Conservation (phyloP, 2,888 invertebrate species). For the Malacosoma neustria region DNA sequence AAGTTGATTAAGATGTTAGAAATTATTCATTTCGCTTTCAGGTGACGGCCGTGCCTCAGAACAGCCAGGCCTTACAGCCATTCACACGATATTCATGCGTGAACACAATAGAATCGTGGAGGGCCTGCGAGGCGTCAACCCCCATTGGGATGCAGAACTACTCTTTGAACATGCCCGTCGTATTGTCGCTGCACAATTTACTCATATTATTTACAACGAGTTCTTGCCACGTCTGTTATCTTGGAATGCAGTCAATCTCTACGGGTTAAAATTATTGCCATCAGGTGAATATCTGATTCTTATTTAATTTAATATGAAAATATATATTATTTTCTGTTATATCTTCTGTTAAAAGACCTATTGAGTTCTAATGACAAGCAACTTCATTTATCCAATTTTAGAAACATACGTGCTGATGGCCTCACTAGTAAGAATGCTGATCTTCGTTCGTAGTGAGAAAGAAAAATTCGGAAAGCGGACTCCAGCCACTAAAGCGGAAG, state of each 20-base stretch:
- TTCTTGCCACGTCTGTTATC: slow-evolving; percentile 93
- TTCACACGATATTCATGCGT: slow-evolving; percentile 91
- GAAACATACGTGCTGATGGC: no score
- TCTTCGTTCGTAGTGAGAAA: no score
- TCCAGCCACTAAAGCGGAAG: no score
- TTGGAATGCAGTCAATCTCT: slow-evolving; percentile 90
- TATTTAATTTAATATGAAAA: no score
- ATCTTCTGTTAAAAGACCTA: no score
- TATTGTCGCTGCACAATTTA: slow-evolving; percentile 84
- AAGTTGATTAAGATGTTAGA: no score
- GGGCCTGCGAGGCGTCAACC: slow-evolving; percentile 85
- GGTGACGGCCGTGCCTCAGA: slow-evolving; percentile 94
- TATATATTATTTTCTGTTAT: no score
- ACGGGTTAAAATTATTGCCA: slow-evolving; percentile 87
- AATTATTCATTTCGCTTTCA: no score
- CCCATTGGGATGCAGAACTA: slow-evolving; percentile 91
- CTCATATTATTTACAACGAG: slow-evolving; percentile 90
- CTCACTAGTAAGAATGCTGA: no score
- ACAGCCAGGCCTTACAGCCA: slow-evolving; percentile 90
- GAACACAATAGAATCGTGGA: slow-evolving; percentile 93
- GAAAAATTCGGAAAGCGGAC: no score
- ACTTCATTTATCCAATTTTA: no score
- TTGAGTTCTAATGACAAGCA: no score
- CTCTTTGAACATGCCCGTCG: slow-evolving; percentile 88
- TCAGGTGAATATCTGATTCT: slow-evolving; percentile 78